These are phyloP conservation scores for Epinephelus moara DNA, from an alignment of 2,113 vertebrate species.

Conservation along the genomic window DNA sequence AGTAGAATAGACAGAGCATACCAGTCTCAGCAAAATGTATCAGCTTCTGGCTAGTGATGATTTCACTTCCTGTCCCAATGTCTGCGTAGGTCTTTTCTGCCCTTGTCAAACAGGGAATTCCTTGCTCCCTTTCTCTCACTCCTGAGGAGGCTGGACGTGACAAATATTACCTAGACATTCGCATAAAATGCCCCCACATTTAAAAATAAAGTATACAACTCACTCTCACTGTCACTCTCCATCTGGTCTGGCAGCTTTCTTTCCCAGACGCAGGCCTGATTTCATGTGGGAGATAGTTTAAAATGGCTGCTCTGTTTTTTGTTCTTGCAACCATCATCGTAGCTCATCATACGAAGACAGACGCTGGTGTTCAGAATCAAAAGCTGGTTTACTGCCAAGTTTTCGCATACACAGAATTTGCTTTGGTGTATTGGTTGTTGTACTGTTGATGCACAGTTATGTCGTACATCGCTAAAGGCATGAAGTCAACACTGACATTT, in stretches of 20 bases:
- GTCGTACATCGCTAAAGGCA: neutral
- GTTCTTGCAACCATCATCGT: slow-evolving; percentile 2
- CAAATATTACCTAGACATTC: slow-evolving; percentile 14
- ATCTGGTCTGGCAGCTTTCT: slow-evolving; percentile 36
- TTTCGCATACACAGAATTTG: no score
- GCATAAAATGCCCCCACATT: slow-evolving; percentile 31
- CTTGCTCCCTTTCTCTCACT: slow-evolving; percentile 24
- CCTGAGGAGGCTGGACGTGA: slow-evolving; percentile 4
- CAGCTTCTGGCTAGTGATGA: neutral
- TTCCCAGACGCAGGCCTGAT: neutral
- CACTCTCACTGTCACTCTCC: slow-evolving; percentile 21
- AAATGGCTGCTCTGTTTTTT: slow-evolving; percentile 35
- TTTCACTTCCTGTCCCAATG: neutral
- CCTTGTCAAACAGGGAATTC: slow-evolving; percentile 45
- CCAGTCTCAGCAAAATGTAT: neutral
- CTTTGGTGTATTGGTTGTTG: no score
- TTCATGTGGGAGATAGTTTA: slow-evolving; percentile 15
- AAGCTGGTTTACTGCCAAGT: no score
- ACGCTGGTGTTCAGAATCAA: neutral
- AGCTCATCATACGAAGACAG: neutral
- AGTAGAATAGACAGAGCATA: neutral
- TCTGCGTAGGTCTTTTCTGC: neutral
- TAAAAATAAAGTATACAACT: slow-evolving; percentile 46
- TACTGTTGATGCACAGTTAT: slow-evolving; percentile 1
- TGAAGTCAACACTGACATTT: neutral